Base-by-base conservation (phyloP, 2,888 invertebrate genomes). In the Drosophila austrosaltans region DNA sequence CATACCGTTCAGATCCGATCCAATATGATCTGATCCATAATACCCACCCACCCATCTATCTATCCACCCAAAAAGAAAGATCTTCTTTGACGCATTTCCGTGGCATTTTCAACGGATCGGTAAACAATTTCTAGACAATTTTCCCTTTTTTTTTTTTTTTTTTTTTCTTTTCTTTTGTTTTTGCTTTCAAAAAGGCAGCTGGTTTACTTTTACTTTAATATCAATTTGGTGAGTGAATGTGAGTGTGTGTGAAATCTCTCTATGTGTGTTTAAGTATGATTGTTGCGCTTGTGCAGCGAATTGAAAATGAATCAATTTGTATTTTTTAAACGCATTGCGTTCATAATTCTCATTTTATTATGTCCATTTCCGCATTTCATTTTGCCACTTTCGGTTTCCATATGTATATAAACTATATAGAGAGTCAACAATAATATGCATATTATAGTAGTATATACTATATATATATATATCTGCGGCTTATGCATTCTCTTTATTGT, bases 361-460 rank as follows among this genome's bases (percentile, higher is more conserved):
- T 61, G 57, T 63, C 42, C 62, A 63, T 80, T 87, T 89, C 77
- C 81, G 87, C 77, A 82, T 80, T 72, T 87, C 61, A 59, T 72
- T 67, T 54, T 32, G 70, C 53, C 85, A 89, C 88, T 89, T 85
- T 85, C 89, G 28, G 68, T 89, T 89, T 84, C 40, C 70, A 73
- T 57, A 62, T 39, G 53, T n/a, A n/a, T 42, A 16, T n/a, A 28
- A 20, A 30, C 39, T 54, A 39, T 69, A 56, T 69, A 56, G 57
- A 63, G 62, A 70, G 58, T 25, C 48, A 61, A 66, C 59, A 48
- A 7, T 16, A 16, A 48, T 48, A 48, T 12, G 62, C 57, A 63
- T 44, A 54, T 62, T 44, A 25, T 12, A 36, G 59, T 62, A 53
- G 16, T 63, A 28, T 54, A 40, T 63, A 48, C 28, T 72, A 59